Conservation (phyloP, 2,113 vertebrate genomes). For the Ascaphus truei region DNA sequence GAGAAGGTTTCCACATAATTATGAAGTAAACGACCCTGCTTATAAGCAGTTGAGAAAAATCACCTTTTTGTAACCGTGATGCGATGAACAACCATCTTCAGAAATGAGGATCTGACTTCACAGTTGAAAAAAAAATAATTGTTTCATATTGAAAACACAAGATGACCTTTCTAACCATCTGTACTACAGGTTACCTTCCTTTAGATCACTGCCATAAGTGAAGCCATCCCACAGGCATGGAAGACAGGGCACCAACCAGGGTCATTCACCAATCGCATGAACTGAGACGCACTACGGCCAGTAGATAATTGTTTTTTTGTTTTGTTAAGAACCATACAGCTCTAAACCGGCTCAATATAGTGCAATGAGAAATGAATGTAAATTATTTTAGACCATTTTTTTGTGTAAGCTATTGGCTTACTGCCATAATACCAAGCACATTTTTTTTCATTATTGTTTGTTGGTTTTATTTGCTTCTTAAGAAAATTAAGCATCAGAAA, state of each 20-base stretch:
- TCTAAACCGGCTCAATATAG: too few species aligned
- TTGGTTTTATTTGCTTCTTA: too few species aligned
- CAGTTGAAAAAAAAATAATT: slow-evolving; percentile 54
- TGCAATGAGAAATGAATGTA: too few species aligned
- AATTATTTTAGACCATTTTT: too few species aligned
- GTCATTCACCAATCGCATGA: slow-evolving; percentile 45
- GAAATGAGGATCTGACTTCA: slow-evolving; percentile 65
- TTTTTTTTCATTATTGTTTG: too few species aligned
- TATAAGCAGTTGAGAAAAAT: background rate
- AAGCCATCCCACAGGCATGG: slow-evolving; percentile 48
- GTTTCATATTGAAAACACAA: slow-evolving; percentile 81
- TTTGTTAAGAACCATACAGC: too few species aligned
- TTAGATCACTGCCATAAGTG: slow-evolving; percentile 57
- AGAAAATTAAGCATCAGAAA: too few species aligned
- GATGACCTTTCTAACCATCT: slow-evolving; percentile 62
- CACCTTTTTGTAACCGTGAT: background rate
- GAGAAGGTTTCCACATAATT: slow-evolving; percentile 89
- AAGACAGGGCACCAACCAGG: slow-evolving; percentile 41
- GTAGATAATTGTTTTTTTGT: slow-evolving; percentile 41
- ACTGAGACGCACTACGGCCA: slow-evolving; percentile 56
- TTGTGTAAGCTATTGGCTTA: too few species aligned
- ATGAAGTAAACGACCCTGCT: slow-evolving; percentile 78
- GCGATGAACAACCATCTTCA: background rate
- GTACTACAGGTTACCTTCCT: slow-evolving; percentile 58
- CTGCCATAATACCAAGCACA: too few species aligned